Percentiles rank a stretch among this genome's conserved stretches.
Evolutionary conservation across 2,797 vertebrate genomes (phyloP).

Genomic region (Gobionotothen gibberifrons): DNA sequence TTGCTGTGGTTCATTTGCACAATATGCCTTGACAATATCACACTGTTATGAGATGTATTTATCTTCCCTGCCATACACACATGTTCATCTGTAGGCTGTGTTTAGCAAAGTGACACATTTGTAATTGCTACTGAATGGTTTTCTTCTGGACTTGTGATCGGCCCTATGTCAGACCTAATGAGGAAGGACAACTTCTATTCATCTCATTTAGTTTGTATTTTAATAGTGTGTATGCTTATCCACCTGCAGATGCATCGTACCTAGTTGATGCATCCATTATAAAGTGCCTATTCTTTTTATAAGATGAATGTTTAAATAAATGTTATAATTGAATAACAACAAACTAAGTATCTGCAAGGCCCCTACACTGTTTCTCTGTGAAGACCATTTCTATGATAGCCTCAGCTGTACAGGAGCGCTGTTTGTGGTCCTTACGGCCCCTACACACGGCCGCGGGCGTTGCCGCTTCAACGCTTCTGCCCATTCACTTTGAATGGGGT

Average conservation of each 20-base stretch:
- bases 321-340: background rate
- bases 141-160: background rate
- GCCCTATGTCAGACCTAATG: background rate
- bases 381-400: background rate
- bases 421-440: background rate
- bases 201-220: background rate
- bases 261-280: background rate
- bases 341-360: background rate
- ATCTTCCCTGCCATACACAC: background rate
- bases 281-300: background rate
- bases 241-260: background rate
- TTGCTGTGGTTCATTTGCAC: background rate
- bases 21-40: background rate
- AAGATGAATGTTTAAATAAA: background rate
- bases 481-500: too few relatives aligned
- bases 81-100: background rate
- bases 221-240: background rate
- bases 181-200: too few relatives aligned
- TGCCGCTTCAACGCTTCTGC: too few relatives aligned
- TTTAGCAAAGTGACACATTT: background rate
- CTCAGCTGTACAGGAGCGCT: background rate
- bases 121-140: background rate
- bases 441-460: too few relatives aligned
- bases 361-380: background rate
- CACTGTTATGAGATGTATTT: too few relatives aligned